Conservation (phyloP, 2,888 invertebrate species). For the Drosophila flavopinicola region DNA sequence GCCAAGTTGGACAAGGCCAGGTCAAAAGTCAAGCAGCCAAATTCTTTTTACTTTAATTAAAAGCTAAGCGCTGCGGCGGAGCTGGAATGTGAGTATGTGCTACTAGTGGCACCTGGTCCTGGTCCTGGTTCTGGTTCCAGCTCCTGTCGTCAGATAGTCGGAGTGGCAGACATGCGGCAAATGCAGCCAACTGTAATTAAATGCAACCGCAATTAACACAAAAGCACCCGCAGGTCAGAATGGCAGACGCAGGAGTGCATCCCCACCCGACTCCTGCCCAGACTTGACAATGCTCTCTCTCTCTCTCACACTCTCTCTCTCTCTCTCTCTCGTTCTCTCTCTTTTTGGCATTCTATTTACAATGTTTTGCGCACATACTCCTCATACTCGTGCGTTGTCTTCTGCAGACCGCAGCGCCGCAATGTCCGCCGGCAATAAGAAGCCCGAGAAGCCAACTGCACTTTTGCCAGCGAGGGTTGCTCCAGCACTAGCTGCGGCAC, state of each 20-base stretch:
- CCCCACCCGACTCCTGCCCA: slow-evolving; percentile 4
- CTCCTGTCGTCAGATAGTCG: slow-evolving; percentile 7
- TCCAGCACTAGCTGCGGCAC: slow-evolving; percentile 1
- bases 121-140: not conserved
- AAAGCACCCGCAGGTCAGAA: slow-evolving; percentile 73
- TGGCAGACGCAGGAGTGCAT: slow-evolving; percentile 56
- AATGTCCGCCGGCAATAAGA: slow-evolving; percentile 54
- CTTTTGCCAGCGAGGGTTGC: slow-evolving; percentile 24
- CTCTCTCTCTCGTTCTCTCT: not conserved
- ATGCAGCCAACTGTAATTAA: slow-evolving; percentile 77
- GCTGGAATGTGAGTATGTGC: slow-evolving; percentile 18
- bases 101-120: not conserved
- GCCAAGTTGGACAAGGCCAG: not conserved
- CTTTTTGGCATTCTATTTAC: slow-evolving; percentile 69
- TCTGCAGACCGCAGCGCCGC: slow-evolving; percentile 46
- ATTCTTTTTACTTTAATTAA: slow-evolving; percentile 73
- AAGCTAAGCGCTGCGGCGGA: slow-evolving; percentile 47
- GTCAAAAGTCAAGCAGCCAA: slow-evolving; percentile 39
- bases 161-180: slow-evolving; percentile 39
- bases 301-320: not conserved
- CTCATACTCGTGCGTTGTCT: slow-evolving; percentile 28
- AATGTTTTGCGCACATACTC: slow-evolving; percentile 65
- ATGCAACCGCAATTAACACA: slow-evolving; percentile 81
- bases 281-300: slow-evolving; percentile 1
- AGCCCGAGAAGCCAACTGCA: slow-evolving; percentile 40